A percentile compares a stretch with the other conserved stretches of the same genome.
phyloP scores from a whole-genome alignment of 2,113 vertebrate genomes.

The Patagioenas fasciata region DNA sequence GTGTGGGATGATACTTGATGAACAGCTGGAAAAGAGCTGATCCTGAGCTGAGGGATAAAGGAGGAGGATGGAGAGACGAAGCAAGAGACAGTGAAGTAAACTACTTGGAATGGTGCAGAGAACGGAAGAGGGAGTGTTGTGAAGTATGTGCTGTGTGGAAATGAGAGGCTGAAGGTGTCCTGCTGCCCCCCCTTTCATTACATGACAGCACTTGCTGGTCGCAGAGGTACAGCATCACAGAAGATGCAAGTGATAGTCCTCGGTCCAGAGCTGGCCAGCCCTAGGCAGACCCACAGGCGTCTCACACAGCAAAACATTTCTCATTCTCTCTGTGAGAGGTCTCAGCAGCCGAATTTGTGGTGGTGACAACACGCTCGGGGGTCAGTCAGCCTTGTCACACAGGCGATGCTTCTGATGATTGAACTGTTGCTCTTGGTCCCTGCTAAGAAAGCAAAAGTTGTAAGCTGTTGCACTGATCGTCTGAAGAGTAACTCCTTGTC shows the following conservation, averaged over 20 bases:
- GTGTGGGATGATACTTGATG: not conserved
- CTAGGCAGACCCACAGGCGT: not conserved
- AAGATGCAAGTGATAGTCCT: not conserved
- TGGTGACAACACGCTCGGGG: rapidly evolving
- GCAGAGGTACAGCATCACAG: not conserved
- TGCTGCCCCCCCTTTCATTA: not conserved
- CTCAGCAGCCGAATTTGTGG: not conserved
- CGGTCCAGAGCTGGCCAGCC: not conserved
- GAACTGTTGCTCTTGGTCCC: not conserved
- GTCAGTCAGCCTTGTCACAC: not conserved
- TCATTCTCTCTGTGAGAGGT: not conserved
- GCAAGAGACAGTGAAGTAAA: not conserved
- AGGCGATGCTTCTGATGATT: not conserved
- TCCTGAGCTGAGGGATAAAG: not conserved
- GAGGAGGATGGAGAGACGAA: not conserved
- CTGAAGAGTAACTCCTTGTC: not conserved
- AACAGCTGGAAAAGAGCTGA: not conserved
- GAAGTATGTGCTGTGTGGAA: not conserved
- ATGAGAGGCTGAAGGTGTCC: not conserved
- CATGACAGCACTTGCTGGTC: not conserved
- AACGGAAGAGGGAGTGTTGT: not conserved
- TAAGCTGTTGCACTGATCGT: rapidly evolving
- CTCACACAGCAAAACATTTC: not conserved
- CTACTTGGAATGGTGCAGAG: not conserved
- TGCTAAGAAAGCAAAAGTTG: not conserved